These are phyloP conservation scores for Kuschelorhynchus macadamiae DNA, from an alignment of 2,888 invertebrate genomes.

Conservation along the genomic window DNA sequence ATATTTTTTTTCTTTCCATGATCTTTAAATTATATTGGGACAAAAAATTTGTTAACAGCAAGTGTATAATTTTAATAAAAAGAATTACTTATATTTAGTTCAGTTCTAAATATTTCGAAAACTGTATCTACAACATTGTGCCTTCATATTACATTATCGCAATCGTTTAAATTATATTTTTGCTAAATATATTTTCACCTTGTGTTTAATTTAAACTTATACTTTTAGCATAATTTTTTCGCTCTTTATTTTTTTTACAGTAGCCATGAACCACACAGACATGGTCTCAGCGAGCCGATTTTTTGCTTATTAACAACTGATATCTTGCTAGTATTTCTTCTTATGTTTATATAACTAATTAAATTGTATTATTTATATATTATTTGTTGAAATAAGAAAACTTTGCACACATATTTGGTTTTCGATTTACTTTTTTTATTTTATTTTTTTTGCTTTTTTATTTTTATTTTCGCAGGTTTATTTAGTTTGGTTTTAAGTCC, in stretches of 20 bases:
- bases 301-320: too few relatives aligned
- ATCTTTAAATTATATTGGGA: not conserved
- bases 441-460: conserved; percentile 54
- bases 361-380: too few relatives aligned
- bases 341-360: conserved; percentile 21
- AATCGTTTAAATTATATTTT: not conserved
- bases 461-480: conserved; percentile 57
- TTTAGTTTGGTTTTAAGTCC: conserved; percentile 54
- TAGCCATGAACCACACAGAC: too few relatives aligned
- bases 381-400: not conserved
- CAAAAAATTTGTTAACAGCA: not conserved
- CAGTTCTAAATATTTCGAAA: conserved; percentile 10
- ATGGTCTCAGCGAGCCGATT: too few relatives aligned
- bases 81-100: conserved; percentile 2
- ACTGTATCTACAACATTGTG: conserved; percentile 39
- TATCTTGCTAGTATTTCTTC: too few relatives aligned
- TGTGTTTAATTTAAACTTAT: too few relatives aligned
- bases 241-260: too few relatives aligned
- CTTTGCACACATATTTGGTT: conserved; percentile 17
- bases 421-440: conserved; percentile 51
- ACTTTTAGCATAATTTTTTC: too few relatives aligned
- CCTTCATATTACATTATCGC: conserved; percentile 3
- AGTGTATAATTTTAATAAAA: conserved; percentile 10
- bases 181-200: too few relatives aligned
- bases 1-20: conserved; percentile 7